Conservation (phyloP, 2,797 vertebrate genomes). For the Danio kyathit region DNA sequence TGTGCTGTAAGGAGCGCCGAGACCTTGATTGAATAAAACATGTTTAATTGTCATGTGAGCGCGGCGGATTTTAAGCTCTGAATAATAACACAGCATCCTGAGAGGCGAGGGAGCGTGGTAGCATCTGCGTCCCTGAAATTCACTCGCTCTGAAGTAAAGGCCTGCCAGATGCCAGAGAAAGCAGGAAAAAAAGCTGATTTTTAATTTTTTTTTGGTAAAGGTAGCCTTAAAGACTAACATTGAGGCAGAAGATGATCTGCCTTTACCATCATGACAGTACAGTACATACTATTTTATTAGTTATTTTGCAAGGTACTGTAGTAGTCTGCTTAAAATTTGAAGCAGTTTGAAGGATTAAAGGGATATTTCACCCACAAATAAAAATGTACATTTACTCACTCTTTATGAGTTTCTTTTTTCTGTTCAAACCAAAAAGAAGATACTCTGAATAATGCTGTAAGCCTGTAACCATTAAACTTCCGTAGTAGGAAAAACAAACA, state of each 20-base stretch:
- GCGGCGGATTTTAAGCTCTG: constrained; percentile 27
- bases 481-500: too few species aligned
- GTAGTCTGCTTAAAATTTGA: too few species aligned
- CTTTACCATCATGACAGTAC: too few species aligned
- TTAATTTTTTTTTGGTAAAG: background rate
- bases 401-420: too few species aligned
- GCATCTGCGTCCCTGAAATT: constrained; percentile 11
- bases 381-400: too few species aligned
- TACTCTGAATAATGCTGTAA: too few species aligned
- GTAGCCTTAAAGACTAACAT: constrained; percentile 30
- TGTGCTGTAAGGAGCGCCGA: constrained; percentile 57
- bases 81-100: constrained; percentile 8
- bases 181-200: background rate
- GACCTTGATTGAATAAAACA: constrained; percentile 79
- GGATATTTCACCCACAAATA: too few species aligned
- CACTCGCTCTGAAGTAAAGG: constrained; percentile 11
- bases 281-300: too few species aligned
- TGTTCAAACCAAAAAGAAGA: too few species aligned
- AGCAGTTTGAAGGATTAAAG: too few species aligned
- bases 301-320: too few species aligned
- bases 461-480: too few species aligned
- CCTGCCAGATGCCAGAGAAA: constrained; percentile 12
- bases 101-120: constrained; percentile 4
- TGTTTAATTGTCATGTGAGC: constrained; percentile 73
- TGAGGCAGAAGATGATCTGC: background rate